Conservation (phyloP, 2,888 invertebrate genomes). For the Thecocarcelia acutangulata region DNA sequence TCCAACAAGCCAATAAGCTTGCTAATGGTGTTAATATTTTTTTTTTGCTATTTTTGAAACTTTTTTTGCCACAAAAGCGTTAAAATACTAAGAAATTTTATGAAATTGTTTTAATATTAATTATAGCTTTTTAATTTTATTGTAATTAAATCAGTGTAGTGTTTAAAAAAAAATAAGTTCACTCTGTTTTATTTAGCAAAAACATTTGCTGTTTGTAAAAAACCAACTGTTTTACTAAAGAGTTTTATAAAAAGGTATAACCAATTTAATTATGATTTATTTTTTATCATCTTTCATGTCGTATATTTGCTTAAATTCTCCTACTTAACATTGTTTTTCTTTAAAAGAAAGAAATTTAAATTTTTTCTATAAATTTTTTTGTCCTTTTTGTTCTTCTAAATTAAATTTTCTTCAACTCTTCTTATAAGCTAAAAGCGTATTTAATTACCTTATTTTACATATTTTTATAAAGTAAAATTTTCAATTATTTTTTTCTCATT, state of each 20-base stretch:
- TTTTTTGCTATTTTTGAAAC: too few relatives aligned
- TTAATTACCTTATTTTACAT: constrained; percentile 79
- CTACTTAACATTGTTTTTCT: constrained; percentile 38
- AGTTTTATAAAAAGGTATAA: constrained; percentile 36
- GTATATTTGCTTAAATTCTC: constrained; percentile 27
- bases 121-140: too few relatives aligned
- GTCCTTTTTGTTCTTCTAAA: constrained; percentile 60
- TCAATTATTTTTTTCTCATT: constrained; percentile 38
- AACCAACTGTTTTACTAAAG: constrained; percentile 22
- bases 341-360: constrained; percentile 36
- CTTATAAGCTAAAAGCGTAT: constrained; percentile 81
- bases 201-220: constrained; percentile 4
- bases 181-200: constrained; percentile 14
- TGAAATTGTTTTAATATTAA: too few relatives aligned
- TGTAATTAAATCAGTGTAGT: too few relatives aligned
- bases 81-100: too few relatives aligned
- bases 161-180: too few relatives aligned
- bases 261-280: constrained; percentile 9
- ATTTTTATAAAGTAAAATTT: constrained; percentile 65
- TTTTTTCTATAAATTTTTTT: constrained; percentile 44
- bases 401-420: constrained; percentile 75
- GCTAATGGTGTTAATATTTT: too few relatives aligned
- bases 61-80: too few relatives aligned
- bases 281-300: constrained; percentile 2
- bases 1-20: too few relatives aligned